Conservation (phyloP, 2,113 vertebrate genomes). For the Lampris megalopsis region DNA sequence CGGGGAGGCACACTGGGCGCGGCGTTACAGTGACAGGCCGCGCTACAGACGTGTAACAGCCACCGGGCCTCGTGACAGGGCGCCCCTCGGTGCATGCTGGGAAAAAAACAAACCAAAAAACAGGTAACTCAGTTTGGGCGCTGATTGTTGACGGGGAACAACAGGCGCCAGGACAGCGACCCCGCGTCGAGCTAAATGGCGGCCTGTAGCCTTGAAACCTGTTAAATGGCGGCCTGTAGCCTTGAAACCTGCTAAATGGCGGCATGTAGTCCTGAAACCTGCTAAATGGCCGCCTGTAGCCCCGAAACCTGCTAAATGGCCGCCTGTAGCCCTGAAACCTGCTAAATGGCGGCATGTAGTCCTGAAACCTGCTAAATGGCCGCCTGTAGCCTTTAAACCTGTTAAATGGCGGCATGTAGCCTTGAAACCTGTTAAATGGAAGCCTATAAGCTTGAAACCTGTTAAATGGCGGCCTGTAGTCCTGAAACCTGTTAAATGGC, state of each 20-base stretch:
- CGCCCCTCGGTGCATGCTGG: slow-evolving; percentile 60
- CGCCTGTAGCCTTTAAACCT: too few relatives aligned
- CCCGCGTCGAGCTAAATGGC: slow-evolving; percentile 56
- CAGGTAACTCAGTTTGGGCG: slow-evolving; percentile 64
- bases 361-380: too few relatives aligned
- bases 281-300: slow-evolving; percentile 75
- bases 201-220: slow-evolving; percentile 76
- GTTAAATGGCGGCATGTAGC: too few relatives aligned
- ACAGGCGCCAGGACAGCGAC: slow-evolving; percentile 74
- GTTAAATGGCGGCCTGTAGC: slow-evolving; percentile 75
- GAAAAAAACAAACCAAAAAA: slow-evolving; percentile 53
- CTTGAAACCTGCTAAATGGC: slow-evolving; percentile 64
- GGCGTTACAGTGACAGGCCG: slow-evolving; percentile 81
- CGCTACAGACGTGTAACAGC: slow-evolving; percentile 72
- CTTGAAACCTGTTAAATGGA: too few relatives aligned
- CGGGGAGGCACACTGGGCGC: slow-evolving; percentile 75
- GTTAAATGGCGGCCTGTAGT: too few relatives aligned
- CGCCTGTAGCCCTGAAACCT: too few relatives aligned
- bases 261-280: slow-evolving; percentile 76
- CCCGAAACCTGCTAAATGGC: slow-evolving; percentile 46
- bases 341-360: too few relatives aligned
- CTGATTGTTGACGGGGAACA: slow-evolving; percentile 76
- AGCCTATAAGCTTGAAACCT: too few relatives aligned
- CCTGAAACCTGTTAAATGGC: too few relatives aligned
- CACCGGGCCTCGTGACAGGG: slow-evolving; percentile 75